Conservation (phyloP, 2,888 invertebrate genomes). For the Polyommatus icarus region DNA sequence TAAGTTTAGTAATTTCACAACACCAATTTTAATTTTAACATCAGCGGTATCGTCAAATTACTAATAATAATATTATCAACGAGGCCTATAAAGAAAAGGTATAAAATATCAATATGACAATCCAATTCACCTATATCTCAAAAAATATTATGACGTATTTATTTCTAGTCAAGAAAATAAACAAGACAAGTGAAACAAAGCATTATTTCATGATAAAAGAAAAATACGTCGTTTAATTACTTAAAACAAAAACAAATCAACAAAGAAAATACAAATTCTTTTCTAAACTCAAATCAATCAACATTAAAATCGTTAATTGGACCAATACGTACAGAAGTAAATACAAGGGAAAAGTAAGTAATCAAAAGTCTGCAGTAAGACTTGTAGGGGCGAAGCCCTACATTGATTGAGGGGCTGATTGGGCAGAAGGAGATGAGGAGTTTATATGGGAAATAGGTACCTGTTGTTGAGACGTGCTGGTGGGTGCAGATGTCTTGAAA, state of each 20-base stretch:
- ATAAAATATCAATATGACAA: too few species aligned
- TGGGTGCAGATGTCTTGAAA: too few species aligned
- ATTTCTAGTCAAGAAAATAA: not conserved
- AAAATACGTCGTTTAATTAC: not conserved
- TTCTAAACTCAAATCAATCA: not conserved
- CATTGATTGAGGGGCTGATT: too few species aligned
- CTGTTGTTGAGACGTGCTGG: too few species aligned
- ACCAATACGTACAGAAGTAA: not conserved
- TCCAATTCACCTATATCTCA: not conserved
- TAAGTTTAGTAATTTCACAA: too few species aligned
- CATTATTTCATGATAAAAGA: not conserved
- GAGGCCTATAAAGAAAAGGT: too few species aligned
- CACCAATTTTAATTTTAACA: too few species aligned
- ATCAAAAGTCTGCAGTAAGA: not conserved
- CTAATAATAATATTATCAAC: too few species aligned
- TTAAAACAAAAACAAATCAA: not conserved
- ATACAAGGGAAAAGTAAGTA: not conserved
- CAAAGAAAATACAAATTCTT: not conserved
- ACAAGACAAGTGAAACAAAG: not conserved
- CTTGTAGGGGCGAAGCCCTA: too few species aligned
- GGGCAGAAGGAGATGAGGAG: too few species aligned
- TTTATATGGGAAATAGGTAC: too few species aligned
- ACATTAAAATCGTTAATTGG: conserved; percentile 9
- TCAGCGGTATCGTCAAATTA: too few species aligned
- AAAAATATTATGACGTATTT: not conserved